phyloP scores from a whole-genome alignment of 2,888 invertebrate species.

The Oxyscelio sp. region DNA sequence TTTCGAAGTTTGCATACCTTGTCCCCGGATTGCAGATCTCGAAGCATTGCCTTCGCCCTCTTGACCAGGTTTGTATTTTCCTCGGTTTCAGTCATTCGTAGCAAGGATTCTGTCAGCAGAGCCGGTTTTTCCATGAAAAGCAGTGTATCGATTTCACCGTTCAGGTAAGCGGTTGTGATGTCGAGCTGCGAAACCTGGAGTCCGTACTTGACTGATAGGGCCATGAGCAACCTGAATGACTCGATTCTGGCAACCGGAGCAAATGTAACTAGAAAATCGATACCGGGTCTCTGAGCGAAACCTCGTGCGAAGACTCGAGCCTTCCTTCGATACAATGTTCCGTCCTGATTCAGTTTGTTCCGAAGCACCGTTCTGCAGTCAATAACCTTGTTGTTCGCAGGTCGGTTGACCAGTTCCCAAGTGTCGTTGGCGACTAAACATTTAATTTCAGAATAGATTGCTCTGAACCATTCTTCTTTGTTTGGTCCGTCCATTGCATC shows the following conservation, averaged over 20 bases:
- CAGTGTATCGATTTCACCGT: conserved; percentile 70
- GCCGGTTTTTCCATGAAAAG: too few relatives aligned
- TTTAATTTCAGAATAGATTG: conserved; percentile 20
- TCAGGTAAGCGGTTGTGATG: conserved; percentile 76
- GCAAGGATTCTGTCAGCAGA: too few relatives aligned
- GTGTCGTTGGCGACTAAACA: conserved; percentile 34
- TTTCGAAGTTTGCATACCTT: too few relatives aligned
- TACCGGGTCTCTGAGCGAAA: conserved; percentile 51
- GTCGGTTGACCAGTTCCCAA: conserved; percentile 29
- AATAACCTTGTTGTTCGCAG: conserved; percentile 25
- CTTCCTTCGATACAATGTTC: conserved; percentile 33
- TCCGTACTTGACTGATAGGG: conserved; percentile 59
- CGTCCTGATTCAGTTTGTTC: conserved; percentile 40
- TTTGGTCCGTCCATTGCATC: conserved; percentile 28
- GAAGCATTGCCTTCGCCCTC: too few relatives aligned
- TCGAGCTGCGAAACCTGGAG: conserved; percentile 76
- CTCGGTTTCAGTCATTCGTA: too few relatives aligned
- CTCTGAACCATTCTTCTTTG: conserved; percentile 19
- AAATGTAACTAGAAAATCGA: conserved; percentile 72
- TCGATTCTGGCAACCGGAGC: conserved; percentile 71
- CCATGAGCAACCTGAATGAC: conserved; percentile 64
- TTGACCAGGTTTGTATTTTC: too few relatives aligned
- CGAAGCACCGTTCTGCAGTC: conserved; percentile 42
- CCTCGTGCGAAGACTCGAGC: conserved; percentile 61
- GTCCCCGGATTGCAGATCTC: too few relatives aligned